Base-by-base conservation (phyloP, 2,888 invertebrate genomes). In the Ramazzottius varieornatus region DNA sequence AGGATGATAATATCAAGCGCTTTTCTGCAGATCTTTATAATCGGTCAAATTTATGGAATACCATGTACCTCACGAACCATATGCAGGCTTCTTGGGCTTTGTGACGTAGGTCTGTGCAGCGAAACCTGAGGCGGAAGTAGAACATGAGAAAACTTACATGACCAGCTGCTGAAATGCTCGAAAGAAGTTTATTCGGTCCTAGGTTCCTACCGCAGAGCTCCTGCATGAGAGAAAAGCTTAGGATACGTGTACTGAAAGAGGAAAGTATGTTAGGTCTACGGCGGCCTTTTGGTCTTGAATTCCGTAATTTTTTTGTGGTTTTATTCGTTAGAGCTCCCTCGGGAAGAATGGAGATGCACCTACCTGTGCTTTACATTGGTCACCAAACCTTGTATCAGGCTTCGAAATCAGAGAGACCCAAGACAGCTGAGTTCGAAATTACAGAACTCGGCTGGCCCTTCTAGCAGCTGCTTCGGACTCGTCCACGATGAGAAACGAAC, bases 111-210 rank as follows among this genome's bases (percentile, higher is more conserved):
- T 67, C 8, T 33, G 13, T 64, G 66, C 66, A 75, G 77, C 75
- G 68, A 79, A 78, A 68, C 72, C 72, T 1, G 77, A 78, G 65
- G 88, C 90, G 70, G 96, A 98, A 72, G 81, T 84, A 68, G 94
- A 94, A 75, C 80, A 96, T 63, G 98, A 98, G 74, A 85, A 91
- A 91, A 91, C 69, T 81, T 98, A 34, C 91, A 98, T 33, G 89
- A 92, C 74, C 96, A 96, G 75, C 93, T 96, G 92, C 88, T 96
- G 1, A 88, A 88, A 70, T 80, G 96, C 66, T 94, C 94, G 0
- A 96, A 96, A 74, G 96, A 98, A 77, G 80, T 93, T 67, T 94
- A 96, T 75, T 93, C 94, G 32, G 93, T 96, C 29, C 79, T 92
- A 70, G 88, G 94, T 4, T 96, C 96, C 46, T 88, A 91, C 69